These are phyloP conservation scores for Eilema griseolum DNA, from an alignment of 2,888 invertebrate species.

Conservation along the genomic window DNA sequence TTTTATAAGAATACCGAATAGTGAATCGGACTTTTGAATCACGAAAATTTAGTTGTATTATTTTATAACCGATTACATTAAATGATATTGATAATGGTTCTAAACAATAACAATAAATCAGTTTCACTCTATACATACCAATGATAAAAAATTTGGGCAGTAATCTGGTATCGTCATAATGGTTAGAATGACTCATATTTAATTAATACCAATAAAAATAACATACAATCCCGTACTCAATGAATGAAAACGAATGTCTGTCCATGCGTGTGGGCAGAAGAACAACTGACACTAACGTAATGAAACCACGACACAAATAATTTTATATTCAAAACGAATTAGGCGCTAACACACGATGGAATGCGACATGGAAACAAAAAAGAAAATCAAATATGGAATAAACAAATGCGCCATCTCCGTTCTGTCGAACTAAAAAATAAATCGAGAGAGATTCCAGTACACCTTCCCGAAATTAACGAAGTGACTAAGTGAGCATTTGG, in stretches of 20 bases:
- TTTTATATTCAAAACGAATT: constrained; percentile 67
- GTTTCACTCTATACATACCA: constrained; percentile 1
- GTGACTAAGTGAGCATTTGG: constrained; percentile 69
- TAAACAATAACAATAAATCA: constrained; percentile 8
- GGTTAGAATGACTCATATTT: constrained; percentile 37
- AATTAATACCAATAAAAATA: constrained; percentile 57
- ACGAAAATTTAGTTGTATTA: not conserved
- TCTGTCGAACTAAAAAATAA: constrained; percentile 35
- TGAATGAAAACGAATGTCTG: constrained; percentile 62
- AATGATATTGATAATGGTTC: not conserved
- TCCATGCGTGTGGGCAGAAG: constrained; percentile 52
- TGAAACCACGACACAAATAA: constrained; percentile 66
- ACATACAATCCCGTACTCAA: constrained; percentile 53
- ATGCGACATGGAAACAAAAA: constrained; percentile 31
- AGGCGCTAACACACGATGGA: constrained; percentile 57
- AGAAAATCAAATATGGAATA: constrained; percentile 30
- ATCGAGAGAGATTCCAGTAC: constrained; percentile 43
- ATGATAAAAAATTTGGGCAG: constrained; percentile 11
- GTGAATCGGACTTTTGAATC: not conserved
- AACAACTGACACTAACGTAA: constrained; percentile 60
- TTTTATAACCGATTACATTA: constrained; percentile 7
- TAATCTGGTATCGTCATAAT: constrained; percentile 24
- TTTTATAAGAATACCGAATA: not conserved
- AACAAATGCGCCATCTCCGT: constrained; percentile 37
- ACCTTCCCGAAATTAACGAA: constrained; percentile 67